phyloP scores from a whole-genome alignment of 2,797 vertebrate genomes.

The Sebastes kiyomatsui region DNA sequence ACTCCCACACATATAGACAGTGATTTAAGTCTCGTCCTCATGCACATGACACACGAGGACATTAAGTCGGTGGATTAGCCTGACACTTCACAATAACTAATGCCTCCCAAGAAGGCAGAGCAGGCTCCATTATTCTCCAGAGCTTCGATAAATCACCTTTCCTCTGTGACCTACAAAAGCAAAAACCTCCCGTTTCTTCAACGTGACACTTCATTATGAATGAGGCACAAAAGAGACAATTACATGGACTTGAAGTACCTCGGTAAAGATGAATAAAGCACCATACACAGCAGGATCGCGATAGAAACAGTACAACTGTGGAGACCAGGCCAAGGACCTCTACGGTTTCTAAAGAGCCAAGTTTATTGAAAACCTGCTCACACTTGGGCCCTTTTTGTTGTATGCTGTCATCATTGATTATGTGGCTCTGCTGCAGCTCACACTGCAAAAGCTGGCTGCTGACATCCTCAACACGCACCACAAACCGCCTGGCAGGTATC shows the following conservation, averaged over 20 bases:
- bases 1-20: constrained; percentile 16
- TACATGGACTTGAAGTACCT: constrained; percentile 12
- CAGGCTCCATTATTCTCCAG: constrained; percentile 73
- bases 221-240: constrained; percentile 52
- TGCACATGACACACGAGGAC: constrained; percentile 50
- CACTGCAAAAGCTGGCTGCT: constrained; percentile 23
- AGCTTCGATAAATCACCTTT: constrained; percentile 66
- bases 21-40: constrained; percentile 47
- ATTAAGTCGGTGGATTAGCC: constrained; percentile 67
- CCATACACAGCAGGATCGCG: constrained; percentile 3
- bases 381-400: constrained; percentile 40
- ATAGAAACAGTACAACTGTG: constrained; percentile 3
- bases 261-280: constrained; percentile 16
- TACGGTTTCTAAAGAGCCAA: constrained; percentile 38
- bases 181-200: constrained; percentile 68
- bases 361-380: constrained; percentile 73
- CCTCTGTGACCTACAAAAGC: constrained; percentile 60
- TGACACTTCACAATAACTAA: constrained; percentile 71
- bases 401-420: constrained; percentile 14
- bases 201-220: constrained; percentile 64
- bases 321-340: constrained; percentile 21
- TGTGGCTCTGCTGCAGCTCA: constrained; percentile 30
- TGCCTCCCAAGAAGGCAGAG: constrained; percentile 56
- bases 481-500: constrained; percentile 16
- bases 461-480: not conserved